Conservation (phyloP, 2,797 vertebrate genomes). For the Adrianichthys oophorus region DNA sequence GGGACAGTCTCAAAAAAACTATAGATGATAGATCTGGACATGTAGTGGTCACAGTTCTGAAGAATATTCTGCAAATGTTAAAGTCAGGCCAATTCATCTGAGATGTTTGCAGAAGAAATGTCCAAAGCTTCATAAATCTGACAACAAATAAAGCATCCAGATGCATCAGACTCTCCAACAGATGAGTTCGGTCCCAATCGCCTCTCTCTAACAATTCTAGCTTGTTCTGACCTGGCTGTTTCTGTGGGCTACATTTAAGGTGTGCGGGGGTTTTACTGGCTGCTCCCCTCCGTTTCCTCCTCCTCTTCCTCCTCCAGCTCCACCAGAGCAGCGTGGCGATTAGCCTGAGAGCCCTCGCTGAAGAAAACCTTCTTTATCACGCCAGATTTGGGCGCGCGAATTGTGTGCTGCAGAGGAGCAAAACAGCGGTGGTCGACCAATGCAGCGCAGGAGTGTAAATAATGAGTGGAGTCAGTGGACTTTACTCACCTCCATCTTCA, state of each 20-base stretch:
- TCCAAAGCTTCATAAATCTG: no score
- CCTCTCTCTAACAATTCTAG: neutral
- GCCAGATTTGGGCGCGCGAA: conserved; percentile 88
- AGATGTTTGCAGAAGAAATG: no score
- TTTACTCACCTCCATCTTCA: conserved; percentile 96
- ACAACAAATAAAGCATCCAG: neutral
- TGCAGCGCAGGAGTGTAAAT: neutral
- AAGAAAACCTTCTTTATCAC: conserved; percentile 90
- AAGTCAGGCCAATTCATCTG: no score
- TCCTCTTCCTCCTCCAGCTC: conserved; percentile 83
- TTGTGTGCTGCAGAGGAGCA: conserved; percentile 83
- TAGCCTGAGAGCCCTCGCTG: conserved; percentile 90
- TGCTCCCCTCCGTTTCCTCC: conserved; percentile 6
- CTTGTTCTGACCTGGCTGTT: neutral
- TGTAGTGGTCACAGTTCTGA: no score
- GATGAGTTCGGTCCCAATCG: conserved; percentile 2
- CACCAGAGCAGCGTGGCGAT: conserved; percentile 84
- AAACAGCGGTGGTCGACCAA: neutral
- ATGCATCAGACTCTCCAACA: conserved; percentile 15
- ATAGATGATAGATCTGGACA: no score
- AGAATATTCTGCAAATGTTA: no score
- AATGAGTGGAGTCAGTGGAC: neutral
- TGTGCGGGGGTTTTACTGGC: conserved; percentile 32
- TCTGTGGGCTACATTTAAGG: neutral
- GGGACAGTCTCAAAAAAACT: no score